Conservation (phyloP, 2,888 invertebrate genomes). For the Linnaemya tessellans region DNA sequence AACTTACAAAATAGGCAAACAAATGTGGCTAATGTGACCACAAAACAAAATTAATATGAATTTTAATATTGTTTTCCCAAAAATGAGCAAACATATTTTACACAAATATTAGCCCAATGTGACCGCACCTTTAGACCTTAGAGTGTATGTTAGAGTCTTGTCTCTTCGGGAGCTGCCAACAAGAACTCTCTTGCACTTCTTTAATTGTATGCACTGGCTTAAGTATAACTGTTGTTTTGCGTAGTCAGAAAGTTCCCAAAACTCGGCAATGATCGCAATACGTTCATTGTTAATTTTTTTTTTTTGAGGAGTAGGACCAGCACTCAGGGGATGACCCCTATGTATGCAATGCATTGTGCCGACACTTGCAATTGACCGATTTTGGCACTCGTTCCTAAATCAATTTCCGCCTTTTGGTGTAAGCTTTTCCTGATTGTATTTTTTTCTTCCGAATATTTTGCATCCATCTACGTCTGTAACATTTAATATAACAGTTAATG, state of each 20-base stretch:
- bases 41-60: too few species aligned
- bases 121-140: slow-evolving; percentile 11
- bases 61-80: too few species aligned
- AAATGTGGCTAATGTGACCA: too few species aligned
- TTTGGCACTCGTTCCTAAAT: too few species aligned
- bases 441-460: slow-evolving; percentile 19
- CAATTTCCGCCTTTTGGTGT: too few species aligned
- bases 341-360: too few species aligned
- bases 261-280: slow-evolving; percentile 16
- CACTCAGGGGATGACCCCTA: too few species aligned
- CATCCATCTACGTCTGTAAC: neutral
- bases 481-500: neutral
- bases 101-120: too few species aligned
- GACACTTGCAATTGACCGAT: too few species aligned
- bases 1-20: too few species aligned
- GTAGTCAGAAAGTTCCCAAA: slow-evolving; percentile 38
- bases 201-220: slow-evolving; percentile 22
- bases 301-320: too few species aligned
- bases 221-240: slow-evolving; percentile 28
- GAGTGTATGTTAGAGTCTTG: slow-evolving; percentile 22
- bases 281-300: slow-evolving; percentile 16
- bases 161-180: slow-evolving; percentile 21
- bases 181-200: slow-evolving; percentile 34
- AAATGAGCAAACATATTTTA: too few species aligned
- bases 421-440: slow-evolving; percentile 4